A percentile compares a stretch with the other conserved stretches of the same genome.
phyloP scores from a whole-genome alignment of 2,888 invertebrate genomes.

The Cryptocheilus praepositus region DNA sequence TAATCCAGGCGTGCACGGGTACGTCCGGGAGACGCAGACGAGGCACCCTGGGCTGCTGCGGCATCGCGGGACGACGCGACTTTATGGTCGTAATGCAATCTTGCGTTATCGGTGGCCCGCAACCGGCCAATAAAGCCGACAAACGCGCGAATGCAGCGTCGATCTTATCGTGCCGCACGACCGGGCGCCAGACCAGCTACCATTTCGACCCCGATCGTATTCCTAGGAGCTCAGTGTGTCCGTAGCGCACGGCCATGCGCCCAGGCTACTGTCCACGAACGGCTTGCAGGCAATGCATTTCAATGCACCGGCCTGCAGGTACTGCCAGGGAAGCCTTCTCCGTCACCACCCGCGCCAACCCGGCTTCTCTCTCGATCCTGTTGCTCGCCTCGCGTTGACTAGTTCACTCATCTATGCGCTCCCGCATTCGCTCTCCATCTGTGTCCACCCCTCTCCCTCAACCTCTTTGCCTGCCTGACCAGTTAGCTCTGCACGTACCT shows the following conservation, averaged over 20 bases:
- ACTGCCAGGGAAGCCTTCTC: background rate
- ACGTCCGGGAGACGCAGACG: background rate
- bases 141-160: constrained; percentile 39
- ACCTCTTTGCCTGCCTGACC: constrained; percentile 20
- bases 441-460: constrained; percentile 7
- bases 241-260: constrained; percentile 25
- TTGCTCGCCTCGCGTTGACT: background rate
- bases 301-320: constrained; percentile 42
- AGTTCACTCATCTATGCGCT: background rate
- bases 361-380: constrained; percentile 19
- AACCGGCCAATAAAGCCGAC: constrained; percentile 56
- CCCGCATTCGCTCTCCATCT: constrained; percentile 3
- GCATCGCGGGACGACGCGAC: constrained; percentile 28
- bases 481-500: constrained; percentile 33
- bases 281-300: constrained; percentile 52
- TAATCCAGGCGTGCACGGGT: too few relatives aligned
- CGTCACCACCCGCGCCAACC: background rate
- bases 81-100: constrained; percentile 58
- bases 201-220: constrained; percentile 43
- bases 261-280: constrained; percentile 24
- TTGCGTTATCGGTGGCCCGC: constrained; percentile 57
- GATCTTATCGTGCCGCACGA: constrained; percentile 52
- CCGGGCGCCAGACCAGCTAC: constrained; percentile 24
- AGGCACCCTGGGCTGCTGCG: too few relatives aligned
- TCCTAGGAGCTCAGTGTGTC: constrained; percentile 28